phyloP scores from a whole-genome alignment of 1,140 invertebrate species.

The Macrocentrus cingulum region DNA sequence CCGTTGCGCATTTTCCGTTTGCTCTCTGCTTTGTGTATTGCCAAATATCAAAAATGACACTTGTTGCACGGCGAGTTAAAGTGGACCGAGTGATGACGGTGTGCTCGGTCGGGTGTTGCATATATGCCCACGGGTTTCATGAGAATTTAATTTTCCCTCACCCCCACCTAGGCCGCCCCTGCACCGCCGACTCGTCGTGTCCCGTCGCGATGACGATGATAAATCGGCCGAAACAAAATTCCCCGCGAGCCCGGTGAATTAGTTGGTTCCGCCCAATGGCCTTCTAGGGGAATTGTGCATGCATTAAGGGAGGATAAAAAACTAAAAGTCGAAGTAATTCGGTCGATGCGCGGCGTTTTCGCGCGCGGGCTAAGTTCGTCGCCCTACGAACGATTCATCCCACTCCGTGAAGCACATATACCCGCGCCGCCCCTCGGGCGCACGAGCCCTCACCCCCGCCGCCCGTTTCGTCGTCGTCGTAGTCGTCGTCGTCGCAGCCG shows the following conservation, averaged over 20 bases:
- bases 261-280: no score
- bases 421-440: constrained; percentile 2
- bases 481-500: constrained; percentile 19
- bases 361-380: constrained; percentile 30
- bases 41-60: constrained; percentile 30
- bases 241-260: constrained; percentile 1
- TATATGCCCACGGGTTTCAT: neutral
- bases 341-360: constrained; percentile 28
- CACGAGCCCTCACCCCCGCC: constrained; percentile 14
- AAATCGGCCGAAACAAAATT: constrained; percentile 17
- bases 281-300: no score
- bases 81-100: constrained; percentile 28
- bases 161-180: neutral
- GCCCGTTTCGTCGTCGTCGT: constrained; percentile 17
- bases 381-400: constrained; percentile 31
- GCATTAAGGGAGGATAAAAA: neutral
- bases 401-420: constrained; percentile 10
- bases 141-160: constrained; percentile 15
- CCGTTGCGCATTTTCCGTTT: constrained; percentile 8
- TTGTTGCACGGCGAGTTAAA: constrained; percentile 26
- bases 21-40: constrained; percentile 4
- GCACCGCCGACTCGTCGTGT: neutral
- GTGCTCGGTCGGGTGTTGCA: neutral
- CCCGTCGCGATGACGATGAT: constrained; percentile 18
- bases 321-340: constrained; percentile 29